Conservation (phyloP, 2,797 vertebrate genomes). For the Yasuhikotakia modesta region DNA sequence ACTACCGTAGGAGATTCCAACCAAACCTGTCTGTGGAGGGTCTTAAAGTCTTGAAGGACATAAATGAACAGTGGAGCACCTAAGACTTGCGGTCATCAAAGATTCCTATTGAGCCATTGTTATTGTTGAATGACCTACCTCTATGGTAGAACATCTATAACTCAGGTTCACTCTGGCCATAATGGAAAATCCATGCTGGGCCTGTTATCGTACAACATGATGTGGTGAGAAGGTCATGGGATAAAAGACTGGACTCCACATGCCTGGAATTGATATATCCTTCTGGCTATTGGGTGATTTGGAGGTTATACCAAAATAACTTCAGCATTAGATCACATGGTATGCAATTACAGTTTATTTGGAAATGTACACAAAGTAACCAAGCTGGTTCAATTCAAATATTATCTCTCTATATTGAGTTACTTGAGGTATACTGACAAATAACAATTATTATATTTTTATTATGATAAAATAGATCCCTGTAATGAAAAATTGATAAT, state of each 20-base stretch:
- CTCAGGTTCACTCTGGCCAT: conserved; percentile 34
- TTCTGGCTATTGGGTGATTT: conserved; percentile 10
- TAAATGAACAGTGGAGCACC: conserved; percentile 26
- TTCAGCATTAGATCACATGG: background rate
- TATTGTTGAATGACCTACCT: conserved; percentile 36
- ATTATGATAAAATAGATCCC: background rate
- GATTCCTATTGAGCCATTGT: conserved; percentile 30
- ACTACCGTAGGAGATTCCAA: conserved; percentile 13
- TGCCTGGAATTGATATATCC: conserved; percentile 2
- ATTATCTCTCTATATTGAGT: background rate
- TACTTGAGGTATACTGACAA: too few species aligned
- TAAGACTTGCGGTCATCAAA: conserved; percentile 29
- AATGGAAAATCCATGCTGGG: conserved; percentile 48
- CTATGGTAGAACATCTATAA: conserved; percentile 22
- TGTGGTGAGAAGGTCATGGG: conserved; percentile 42
- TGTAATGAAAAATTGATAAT: background rate
- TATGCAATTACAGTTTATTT: background rate
- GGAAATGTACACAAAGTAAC: background rate
- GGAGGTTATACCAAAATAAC: conserved; percentile 1
- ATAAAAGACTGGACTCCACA: conserved; percentile 3
- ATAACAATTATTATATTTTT: too few species aligned
- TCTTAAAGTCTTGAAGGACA: conserved; percentile 17
- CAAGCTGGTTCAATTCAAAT: background rate
- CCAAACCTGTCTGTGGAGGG: background rate
- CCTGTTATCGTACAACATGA: conserved; percentile 29